phyloP scores from a whole-genome alignment of 2,888 invertebrate species.

The Mesodorylaimus sp. region DNA sequence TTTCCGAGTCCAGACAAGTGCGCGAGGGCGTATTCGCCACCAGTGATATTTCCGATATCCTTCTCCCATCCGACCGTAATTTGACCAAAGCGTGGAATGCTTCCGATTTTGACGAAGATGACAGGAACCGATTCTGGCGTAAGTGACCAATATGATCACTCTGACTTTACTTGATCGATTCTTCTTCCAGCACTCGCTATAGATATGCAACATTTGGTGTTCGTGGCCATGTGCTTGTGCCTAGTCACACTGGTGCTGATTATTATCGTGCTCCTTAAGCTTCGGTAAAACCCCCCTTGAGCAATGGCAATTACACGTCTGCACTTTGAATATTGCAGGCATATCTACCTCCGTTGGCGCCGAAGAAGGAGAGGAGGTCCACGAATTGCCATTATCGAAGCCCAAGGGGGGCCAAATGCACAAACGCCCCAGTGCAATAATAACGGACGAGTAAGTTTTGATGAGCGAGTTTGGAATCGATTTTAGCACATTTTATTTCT shows the following conservation, averaged over 20 bases:
- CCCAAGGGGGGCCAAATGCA: neutral
- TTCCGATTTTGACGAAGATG: no score
- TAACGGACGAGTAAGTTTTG: neutral
- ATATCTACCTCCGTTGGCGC: neutral
- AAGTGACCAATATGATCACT: no score
- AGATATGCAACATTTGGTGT: conserved; percentile 9
- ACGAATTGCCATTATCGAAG: neutral
- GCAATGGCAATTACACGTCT: neutral
- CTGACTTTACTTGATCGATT: no score
- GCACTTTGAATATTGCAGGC: neutral
- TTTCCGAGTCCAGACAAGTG: no score
- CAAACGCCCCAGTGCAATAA: neutral
- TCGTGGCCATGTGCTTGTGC: conserved; percentile 2
- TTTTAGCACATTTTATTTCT: neutral
- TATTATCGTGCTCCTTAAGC: neutral
- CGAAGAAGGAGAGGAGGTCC: neutral
- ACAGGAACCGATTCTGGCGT: no score
- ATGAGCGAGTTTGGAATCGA: neutral
- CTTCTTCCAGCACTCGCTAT: neutral
- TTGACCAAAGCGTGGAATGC: no score
- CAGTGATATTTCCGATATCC: no score
- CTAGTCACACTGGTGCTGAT: conserved; percentile 1
- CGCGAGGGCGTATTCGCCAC: no score
- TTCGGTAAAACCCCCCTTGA: neutral
- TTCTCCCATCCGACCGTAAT: no score